Percentiles rank a stretch among this genome's conserved stretches.
These are phyloP conservation scores for Champsocephalus esox DNA, from an alignment of 2,797 vertebrate species.

Conservation along the genomic window DNA sequence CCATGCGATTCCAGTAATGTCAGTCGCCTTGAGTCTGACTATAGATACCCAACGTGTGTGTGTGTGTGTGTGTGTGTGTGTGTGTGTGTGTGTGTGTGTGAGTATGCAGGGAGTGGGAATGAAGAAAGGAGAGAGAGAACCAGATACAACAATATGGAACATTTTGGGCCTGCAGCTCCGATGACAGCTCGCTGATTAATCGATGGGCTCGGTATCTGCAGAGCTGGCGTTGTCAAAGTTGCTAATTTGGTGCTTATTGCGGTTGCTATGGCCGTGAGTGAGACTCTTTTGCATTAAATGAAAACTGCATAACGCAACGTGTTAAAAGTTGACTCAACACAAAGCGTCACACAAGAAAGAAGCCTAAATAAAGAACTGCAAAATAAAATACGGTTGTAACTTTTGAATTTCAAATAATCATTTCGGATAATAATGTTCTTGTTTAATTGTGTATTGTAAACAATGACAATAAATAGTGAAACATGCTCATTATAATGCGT, in stretches of 20 bases:
- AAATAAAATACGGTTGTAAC: no score
- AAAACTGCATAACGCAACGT: background rate
- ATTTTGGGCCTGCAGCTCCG: constrained; percentile 32
- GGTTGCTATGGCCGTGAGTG: constrained; percentile 3
- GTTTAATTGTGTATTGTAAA: no score
- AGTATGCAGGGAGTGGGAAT: constrained; percentile 25
- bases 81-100: constrained; percentile 15
- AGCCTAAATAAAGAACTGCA: no score
- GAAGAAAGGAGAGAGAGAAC: constrained; percentile 43
- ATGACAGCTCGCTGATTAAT: constrained; percentile 46
- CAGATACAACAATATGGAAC: constrained; percentile 48
- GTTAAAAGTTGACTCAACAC: background rate
- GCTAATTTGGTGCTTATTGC: constrained; percentile 22
- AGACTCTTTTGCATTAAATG: background rate
- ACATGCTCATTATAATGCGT: no score
- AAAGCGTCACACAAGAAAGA: background rate
- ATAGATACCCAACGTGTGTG: constrained; percentile 84
- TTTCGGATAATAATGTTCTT: no score
- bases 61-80: constrained; percentile 16
- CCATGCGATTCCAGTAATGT: constrained; percentile 93
- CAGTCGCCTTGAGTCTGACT: constrained; percentile 87
- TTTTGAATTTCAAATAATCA: no score
- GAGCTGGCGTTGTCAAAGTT: background rate
- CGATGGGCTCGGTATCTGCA: constrained; percentile 8
- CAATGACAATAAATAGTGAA: no score